Conservation (phyloP, 2,888 invertebrate species). For the Lasius fuliginosus region DNA sequence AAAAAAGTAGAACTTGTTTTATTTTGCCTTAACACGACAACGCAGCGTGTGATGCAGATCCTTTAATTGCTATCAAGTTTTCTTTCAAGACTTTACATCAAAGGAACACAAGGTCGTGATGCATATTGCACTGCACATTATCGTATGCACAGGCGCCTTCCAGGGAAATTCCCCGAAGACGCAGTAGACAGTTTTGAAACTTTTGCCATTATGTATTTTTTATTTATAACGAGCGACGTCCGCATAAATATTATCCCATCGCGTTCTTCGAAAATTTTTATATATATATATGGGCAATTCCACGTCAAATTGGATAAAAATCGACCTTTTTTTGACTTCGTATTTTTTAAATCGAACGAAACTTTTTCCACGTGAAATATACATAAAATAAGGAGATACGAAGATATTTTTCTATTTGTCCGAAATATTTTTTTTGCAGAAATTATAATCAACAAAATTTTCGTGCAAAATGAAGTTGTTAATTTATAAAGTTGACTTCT, state of each 20-base stretch:
- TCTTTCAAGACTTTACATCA: conserved; percentile 10
- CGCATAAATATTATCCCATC: conserved; percentile 17
- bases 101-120: not conserved
- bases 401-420: too few relatives aligned
- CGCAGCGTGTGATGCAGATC: not conserved
- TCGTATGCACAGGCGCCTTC: not conserved
- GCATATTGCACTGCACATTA: conserved; percentile 33
- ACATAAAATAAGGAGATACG: too few relatives aligned
- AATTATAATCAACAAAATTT: too few relatives aligned
- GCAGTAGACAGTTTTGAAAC: conserved; percentile 44
- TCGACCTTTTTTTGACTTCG: too few relatives aligned
- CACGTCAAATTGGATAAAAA: too few relatives aligned
- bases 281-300: too few relatives aligned
- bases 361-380: too few relatives aligned
- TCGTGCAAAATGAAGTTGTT: too few relatives aligned
- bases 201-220: conserved; percentile 38
- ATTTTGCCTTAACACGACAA: not conserved
- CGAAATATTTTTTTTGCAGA: too few relatives aligned
- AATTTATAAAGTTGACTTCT: too few relatives aligned
- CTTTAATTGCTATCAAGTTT: conserved; percentile 8
- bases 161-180: not conserved
- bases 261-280: not conserved
- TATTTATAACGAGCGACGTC: conserved; percentile 24
- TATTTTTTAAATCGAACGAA: too few relatives aligned
- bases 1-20: not conserved